Percentiles rank a stretch among this genome's conserved stretches.
Conservation (phyloP, 2,888 invertebrate species). For the Poecilobothrus nobilitatus region DNA sequence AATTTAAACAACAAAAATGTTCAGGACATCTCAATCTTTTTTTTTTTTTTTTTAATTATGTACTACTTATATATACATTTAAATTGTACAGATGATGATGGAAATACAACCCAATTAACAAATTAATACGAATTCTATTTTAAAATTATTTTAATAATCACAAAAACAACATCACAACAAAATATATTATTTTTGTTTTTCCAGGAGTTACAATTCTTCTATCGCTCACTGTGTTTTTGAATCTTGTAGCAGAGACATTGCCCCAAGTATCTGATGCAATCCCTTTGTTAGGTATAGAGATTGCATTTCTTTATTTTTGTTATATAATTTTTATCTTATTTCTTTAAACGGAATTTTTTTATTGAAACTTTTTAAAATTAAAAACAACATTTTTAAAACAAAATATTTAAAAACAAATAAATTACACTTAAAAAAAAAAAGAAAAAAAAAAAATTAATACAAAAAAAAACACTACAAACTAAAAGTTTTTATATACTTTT, state of each 20-base stretch:
- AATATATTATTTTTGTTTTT: constrained; percentile 33
- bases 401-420: background rate
- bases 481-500: constrained; percentile 9
- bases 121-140: background rate
- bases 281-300: constrained; percentile 92
- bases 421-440: background rate
- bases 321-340: background rate
- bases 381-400: background rate
- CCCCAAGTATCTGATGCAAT: constrained; percentile 99
- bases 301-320: constrained; percentile 34
- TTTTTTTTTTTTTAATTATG: no score
- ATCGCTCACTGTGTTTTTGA: constrained; percentile 99
- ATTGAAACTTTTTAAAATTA: background rate
- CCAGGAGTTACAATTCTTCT: constrained; percentile 98
- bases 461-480: background rate
- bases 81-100: no score
- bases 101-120: no score
- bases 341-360: constrained; percentile 4
- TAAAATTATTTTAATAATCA: background rate
- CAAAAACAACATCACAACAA: constrained; percentile 13
- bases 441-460: background rate
- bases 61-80: no score
- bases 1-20: no score
- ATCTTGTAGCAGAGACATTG: constrained; percentile 99
- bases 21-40: no score